These are phyloP conservation scores for Torymus auratus DNA, from an alignment of 2,888 invertebrate genomes.

Conservation along the genomic window DNA sequence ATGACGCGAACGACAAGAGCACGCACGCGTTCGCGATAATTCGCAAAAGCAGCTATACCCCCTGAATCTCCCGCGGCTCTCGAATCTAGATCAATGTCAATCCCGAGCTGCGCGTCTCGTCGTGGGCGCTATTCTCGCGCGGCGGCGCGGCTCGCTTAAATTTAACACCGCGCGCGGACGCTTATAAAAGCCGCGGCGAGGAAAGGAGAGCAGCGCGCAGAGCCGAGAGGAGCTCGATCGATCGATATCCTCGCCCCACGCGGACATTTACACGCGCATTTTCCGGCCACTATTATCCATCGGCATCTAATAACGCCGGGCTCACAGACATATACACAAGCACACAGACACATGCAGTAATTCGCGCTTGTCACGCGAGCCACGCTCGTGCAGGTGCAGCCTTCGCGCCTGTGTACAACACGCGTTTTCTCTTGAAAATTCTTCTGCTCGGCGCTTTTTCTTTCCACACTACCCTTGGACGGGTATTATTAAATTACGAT, in stretches of 20 bases:
- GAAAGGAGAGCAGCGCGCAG: background rate
- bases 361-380: conserved; percentile 55
- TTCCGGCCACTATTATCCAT: conserved; percentile 46
- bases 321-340: background rate
- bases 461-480: background rate
- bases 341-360: conserved; percentile 48
- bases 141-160: conserved; percentile 17
- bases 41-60: too few species aligned
- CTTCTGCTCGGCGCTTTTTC: background rate
- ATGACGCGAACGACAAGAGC: too few species aligned
- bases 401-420: background rate
- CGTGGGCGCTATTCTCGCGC: background rate
- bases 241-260: conserved; percentile 9
- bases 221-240: background rate
- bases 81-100: conserved; percentile 45
- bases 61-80: too few species aligned
- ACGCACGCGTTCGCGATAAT: too few species aligned
- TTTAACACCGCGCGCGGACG: conserved; percentile 17
- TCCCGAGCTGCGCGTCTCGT: background rate
- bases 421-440: conserved; percentile 8
- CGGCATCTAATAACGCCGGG: conserved; percentile 50
- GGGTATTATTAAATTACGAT: conserved; percentile 34
- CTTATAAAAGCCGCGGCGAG: background rate
- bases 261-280: conserved; percentile 52
- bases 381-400: background rate